Base-by-base conservation (phyloP, 2,888 invertebrate genomes). In the Acanthococcus lagerstroemiae region DNA sequence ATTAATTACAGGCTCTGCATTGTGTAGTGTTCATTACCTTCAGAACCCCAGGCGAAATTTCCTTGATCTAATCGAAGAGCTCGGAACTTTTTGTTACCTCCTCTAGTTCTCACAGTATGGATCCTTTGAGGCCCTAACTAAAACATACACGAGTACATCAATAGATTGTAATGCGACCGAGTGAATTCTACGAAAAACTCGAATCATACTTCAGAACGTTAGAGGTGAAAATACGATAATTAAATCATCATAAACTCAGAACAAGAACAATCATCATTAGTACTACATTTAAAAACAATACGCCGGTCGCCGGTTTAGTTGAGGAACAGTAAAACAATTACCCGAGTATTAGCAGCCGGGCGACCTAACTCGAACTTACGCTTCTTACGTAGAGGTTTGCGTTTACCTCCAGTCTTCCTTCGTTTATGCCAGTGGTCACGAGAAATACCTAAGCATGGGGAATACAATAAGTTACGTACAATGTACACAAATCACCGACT, bases 291-390 rank as follows among this genome's bases (percentile, higher is more conserved):
- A n/a, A n/a, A n/a, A n/a, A n/a, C n/a, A n/a, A n/a, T n/a, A n/a
- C n/a, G n/a, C n/a, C n/a, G n/a, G n/a, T n/a, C n/a, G n/a, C n/a
- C n/a, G n/a, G n/a, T n/a, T n/a, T n/a, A n/a, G n/a, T n/a, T n/a
- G 9, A 12, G 12, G 9, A 17, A 60, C 17, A 4, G 48, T 15
- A 9, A 4, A 24, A 44, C 25, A 9, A 50, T 76, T 76, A 92
- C 90, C 84, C 96, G 99, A 70, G 99, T 99, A 79, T 96, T 96
- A 74, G 99, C 96, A 73, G 97, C 90, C 72, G 99, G 99, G 72
- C 99, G 89, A 74, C 99, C 99, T 78, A 99, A 88, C 81, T 99
- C 99, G 78, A 93, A 99, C 87, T 99, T 99, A 87, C 99, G 92
- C 93, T 99, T 99, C 88, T 99, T 99, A 73, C 96, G 88, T 74